Evolutionary conservation across 1,140 invertebrate genomes (phyloP), one percentile per base, ranked within the genome.

Genomic region (Danaus melanippus): DNA sequence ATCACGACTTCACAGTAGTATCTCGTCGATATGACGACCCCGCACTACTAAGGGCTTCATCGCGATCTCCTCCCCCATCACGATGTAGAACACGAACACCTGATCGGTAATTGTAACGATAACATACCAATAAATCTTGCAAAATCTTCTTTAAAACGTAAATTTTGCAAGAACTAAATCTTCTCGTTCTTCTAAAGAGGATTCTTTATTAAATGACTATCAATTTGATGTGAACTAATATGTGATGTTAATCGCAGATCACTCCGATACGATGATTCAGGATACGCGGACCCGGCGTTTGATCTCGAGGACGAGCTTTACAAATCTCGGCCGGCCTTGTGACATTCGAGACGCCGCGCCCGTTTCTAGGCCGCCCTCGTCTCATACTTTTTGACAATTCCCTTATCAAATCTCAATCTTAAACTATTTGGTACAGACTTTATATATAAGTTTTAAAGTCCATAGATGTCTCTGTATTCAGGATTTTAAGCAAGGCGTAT

Each of bases 1-100:
- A 94, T 81, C 90, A 93, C 50, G 93, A 94, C 76, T 94, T 93
- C 74, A 93, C 92, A 1, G 86, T 92, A 64, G 89, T 94, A 0
- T 93, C 92, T 0, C 79, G 92, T 8, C 87, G 92, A 58, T 93
- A 92, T 64, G 91, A 92, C 63, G 91, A 91, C 70, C 91, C 91
- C 1, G 86, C 91, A 12, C 69, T 88, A 15, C 67, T 90, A 44
- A 69, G 89, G 39, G 81, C 89, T 10, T 86, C 89, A 2, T 87
- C 88, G 0, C 74, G 89, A 4, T 90, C 89, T 42, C 82, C 83
- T 41, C 85, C 84, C 0, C 87, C 87, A 8, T 89, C 89, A 12
- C 67, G 89, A 9, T 87, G 86, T 60, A 64, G 80, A 10, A 89
- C 89, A 9, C 79, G 89, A 41, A 90, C 89, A 2, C 89, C 89